Percentiles rank a stretch among this genome's conserved stretches.
Conservation (phyloP, 2,797 vertebrate species). For the Falco rusticolus region DNA sequence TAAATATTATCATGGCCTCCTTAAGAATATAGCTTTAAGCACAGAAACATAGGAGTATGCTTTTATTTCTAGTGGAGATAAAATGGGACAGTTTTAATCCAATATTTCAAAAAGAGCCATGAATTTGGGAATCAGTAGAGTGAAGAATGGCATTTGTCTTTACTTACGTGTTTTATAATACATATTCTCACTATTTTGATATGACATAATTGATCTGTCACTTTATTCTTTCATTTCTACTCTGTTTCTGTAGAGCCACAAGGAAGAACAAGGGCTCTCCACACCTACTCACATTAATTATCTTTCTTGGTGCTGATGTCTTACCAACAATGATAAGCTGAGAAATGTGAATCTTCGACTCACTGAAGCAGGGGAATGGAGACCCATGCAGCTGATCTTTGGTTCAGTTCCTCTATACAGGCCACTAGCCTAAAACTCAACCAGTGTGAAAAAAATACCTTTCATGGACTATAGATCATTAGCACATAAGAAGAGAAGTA, state of each 20-base stretch:
- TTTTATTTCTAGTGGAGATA: neutral
- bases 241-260: neutral
- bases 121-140: neutral
- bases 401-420: neutral
- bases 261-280: neutral
- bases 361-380: neutral
- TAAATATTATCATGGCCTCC: neutral
- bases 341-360: neutral
- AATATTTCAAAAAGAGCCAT: neutral
- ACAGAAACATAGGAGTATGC: neutral
- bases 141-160: neutral
- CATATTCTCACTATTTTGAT: neutral
- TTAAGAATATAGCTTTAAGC: neutral
- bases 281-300: neutral
- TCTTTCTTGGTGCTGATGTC: neutral
- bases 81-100: neutral
- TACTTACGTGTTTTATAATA: neutral
- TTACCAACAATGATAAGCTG: neutral
- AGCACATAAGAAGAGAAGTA: neutral
- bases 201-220: neutral
- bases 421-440: neutral
- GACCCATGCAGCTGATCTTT: neutral
- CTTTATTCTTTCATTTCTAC: neutral
- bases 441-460: neutral
- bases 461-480: neutral